These are phyloP conservation scores for Danaus plexippus DNA, from an alignment of 1,140 invertebrate genomes.

Conservation along the genomic window DNA sequence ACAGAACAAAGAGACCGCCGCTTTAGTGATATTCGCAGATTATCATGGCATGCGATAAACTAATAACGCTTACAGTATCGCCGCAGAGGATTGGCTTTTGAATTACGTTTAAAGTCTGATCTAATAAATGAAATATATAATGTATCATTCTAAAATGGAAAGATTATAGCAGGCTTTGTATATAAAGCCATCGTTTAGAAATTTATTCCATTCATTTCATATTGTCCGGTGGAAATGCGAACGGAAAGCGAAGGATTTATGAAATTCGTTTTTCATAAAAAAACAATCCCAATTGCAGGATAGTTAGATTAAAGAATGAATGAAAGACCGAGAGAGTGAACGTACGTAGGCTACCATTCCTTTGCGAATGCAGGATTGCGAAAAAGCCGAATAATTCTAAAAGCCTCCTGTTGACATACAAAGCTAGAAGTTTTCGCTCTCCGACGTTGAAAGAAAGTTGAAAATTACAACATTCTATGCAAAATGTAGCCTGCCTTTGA, in stretches of 20 bases:
- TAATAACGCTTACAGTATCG: conserved; percentile 46
- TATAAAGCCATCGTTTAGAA: too few species aligned
- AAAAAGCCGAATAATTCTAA: conserved; percentile 28
- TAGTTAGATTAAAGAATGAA: conserved; percentile 26
- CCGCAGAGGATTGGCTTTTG: conserved; percentile 27
- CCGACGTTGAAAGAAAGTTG: conserved; percentile 30
- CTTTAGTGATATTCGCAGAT: conserved; percentile 58
- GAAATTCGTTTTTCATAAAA: conserved; percentile 12
- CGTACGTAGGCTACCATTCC: conserved; percentile 17
- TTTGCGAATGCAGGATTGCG: conserved; percentile 27
- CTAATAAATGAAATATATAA: too few species aligned
- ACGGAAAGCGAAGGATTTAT: conserved; percentile 11
- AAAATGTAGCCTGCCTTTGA: conserved; percentile 23
- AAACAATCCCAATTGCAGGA: conserved; percentile 20
- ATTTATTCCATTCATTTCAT: not conserved
- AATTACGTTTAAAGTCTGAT: too few species aligned
- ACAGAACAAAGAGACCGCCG: conserved; percentile 55
- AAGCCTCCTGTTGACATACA: conserved; percentile 32
- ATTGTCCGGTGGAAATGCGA: conserved; percentile 6
- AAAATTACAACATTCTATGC: conserved; percentile 31
- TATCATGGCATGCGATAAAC: conserved; percentile 62
- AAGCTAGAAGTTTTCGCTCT: conserved; percentile 28
- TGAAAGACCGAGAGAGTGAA: conserved; percentile 18
- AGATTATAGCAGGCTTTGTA: too few species aligned
- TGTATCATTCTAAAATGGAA: too few species aligned